Conservation (phyloP, 2,797 vertebrate species). For the Hirundo rustica region DNA sequence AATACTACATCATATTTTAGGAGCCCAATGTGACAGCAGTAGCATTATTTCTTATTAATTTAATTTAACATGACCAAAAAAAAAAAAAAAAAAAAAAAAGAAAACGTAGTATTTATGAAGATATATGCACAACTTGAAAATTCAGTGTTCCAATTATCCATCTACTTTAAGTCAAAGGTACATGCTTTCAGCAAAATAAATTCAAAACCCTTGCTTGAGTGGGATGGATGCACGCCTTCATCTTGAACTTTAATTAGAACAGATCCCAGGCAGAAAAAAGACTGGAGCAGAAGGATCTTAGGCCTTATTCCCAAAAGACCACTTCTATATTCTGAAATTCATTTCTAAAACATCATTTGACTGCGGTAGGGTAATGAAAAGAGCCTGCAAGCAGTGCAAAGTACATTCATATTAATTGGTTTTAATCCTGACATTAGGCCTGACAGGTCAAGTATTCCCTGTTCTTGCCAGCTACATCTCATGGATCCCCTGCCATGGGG, state of each 20-base stretch:
- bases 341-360: background rate
- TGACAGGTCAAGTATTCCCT: background rate
- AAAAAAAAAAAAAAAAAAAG: background rate
- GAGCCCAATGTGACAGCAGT: background rate
- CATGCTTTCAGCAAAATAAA: background rate
- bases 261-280: background rate
- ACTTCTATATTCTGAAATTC: background rate
- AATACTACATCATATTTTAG: background rate
- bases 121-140: background rate
- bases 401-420: background rate
- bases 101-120: background rate
- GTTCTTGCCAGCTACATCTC: background rate
- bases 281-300: background rate
- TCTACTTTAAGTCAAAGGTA: background rate
- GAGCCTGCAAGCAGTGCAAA: background rate
- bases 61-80: background rate
- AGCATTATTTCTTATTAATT: background rate
- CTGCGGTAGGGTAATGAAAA: accelerated
- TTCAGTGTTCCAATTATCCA: background rate
- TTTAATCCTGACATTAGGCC: background rate
- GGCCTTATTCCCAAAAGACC: background rate
- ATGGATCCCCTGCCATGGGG: too few species aligned
- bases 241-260: background rate
- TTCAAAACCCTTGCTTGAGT: background rate
- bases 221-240: background rate